Evolutionary conservation across 2,113 vertebrate species (phyloP).

Genomic region (Spermophilus dauricus): DNA sequence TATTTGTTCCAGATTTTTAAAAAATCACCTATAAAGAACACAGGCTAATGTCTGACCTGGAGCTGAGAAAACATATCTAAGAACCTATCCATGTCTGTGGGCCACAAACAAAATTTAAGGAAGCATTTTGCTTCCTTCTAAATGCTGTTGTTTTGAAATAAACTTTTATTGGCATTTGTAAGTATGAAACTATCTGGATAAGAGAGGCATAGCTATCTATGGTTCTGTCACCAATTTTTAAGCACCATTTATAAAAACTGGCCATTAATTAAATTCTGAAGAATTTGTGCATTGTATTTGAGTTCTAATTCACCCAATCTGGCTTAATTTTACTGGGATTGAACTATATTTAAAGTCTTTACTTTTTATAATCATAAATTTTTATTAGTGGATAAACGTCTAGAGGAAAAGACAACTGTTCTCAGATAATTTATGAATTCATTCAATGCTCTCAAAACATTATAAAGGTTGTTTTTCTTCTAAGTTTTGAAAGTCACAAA

Average conservation of each 20-base stretch:
- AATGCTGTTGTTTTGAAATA: conserved; percentile 64
- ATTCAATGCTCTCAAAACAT: conserved; percentile 65
- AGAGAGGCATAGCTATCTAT: neutral
- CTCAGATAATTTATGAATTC: conserved; percentile 62
- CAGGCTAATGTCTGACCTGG: conserved; percentile 23
- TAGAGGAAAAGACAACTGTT: conserved; percentile 55
- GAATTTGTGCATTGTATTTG: conserved; percentile 2
- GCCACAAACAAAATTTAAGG: conserved; percentile 47
- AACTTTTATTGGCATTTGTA: conserved; percentile 32
- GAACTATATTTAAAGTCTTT: conserved; percentile 35
- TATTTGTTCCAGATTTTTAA: neutral
- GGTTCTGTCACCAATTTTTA: conserved; percentile 41
- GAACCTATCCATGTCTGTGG: conserved; percentile 36
- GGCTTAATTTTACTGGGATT: conserved; percentile 31
- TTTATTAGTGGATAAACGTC: conserved; percentile 5
- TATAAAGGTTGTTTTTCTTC: conserved; percentile 64
- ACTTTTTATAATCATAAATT: neutral
- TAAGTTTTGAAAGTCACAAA: conserved; percentile 80
- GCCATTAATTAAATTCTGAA: conserved; percentile 45
- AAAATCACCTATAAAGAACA: conserved; percentile 23
- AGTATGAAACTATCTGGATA: conserved; percentile 23
- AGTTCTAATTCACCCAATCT: conserved; percentile 28
- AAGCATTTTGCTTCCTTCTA: neutral
- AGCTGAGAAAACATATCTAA: conserved; percentile 22
- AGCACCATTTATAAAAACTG: conserved; percentile 56